Conservation (phyloP, 2,113 vertebrate genomes). For the Calidris pygmaea region DNA sequence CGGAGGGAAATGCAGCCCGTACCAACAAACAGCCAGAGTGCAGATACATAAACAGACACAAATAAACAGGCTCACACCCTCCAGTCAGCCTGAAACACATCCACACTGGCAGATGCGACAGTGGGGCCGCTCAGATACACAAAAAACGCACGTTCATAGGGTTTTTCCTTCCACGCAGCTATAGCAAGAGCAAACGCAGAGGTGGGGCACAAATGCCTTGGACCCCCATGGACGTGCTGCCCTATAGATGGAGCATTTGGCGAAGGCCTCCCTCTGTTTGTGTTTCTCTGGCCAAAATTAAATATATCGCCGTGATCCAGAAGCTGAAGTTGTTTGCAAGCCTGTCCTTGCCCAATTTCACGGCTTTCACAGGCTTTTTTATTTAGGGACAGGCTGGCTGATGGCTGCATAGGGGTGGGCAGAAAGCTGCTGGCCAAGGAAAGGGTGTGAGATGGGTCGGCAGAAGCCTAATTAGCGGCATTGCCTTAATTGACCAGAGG, state of each 20-base stretch:
- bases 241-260: not conserved
- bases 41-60: not conserved
- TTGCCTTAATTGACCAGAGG: not conserved
- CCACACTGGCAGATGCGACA: not conserved
- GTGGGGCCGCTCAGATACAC: not conserved
- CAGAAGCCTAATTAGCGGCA: not conserved
- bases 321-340: not conserved
- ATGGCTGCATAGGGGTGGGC: not conserved
- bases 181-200: rapidly evolving
- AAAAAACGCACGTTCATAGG: rapidly evolving
- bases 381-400: not conserved
- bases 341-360: not conserved
- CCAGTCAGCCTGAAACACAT: not conserved
- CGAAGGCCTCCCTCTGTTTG: not conserved
- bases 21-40: not conserved
- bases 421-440: not conserved
- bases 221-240: not conserved
- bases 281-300: not conserved
- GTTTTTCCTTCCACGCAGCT: not conserved
- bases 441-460: not conserved
- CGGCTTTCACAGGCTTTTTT: not conserved
- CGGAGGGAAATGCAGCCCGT: not conserved
- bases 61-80: not conserved
- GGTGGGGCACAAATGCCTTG: not conserved
- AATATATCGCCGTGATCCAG: not conserved